Base-by-base conservation (phyloP, 1,140 invertebrate species). In the Cyrtorhinus lividipennis region DNA sequence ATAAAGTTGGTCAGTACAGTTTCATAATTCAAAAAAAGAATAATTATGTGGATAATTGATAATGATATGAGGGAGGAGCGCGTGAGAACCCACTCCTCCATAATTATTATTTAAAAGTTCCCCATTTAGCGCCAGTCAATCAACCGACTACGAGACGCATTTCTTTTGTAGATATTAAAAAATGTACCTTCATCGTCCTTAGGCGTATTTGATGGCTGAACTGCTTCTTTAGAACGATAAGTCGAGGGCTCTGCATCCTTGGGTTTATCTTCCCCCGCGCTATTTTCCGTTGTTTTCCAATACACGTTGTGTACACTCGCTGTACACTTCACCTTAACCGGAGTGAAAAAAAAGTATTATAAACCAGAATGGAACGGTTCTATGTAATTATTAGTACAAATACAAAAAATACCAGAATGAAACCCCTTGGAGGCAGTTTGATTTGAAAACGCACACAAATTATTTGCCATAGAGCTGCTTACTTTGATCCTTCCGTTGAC, bases 291-390 rank as follows among this genome's bases (percentile, higher is more conserved):
- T 38, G 66, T 69, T 56, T 66, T 60, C 67, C 68, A 69, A 65
- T 71, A 70, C 10, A 71, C 57, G 24, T 61, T 65, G 63, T 69
- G 62, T 44, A 70, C 63, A 46, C 67, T 67, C 10, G 69, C 69
- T n/a, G 69, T 68, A 57, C 69, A 70, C 46, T 61, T 61, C 24
- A 61, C 24, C 30, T 46, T n/a, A n/a, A n/a, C n/a, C 5, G 18
- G 25, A 60, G 25, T 38, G 38, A 12, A 38, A 48, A 38, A 22
- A 44, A 22, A 15, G 13, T 24, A 58, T 13, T 60, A 18, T 15
- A 60, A 27, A 23, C 18, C 24, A n/a, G n/a, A n/a, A n/a, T n/a
- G 23, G 13, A 24, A 10, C 38, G n/a, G n/a, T n/a, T 44, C n/a
- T 44, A 44, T n/a, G n/a, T 44, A 8, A 44, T 44, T n/a, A n/a